phyloP scores from a whole-genome alignment of 1,140 invertebrate species.

The Bombus ignitus region DNA sequence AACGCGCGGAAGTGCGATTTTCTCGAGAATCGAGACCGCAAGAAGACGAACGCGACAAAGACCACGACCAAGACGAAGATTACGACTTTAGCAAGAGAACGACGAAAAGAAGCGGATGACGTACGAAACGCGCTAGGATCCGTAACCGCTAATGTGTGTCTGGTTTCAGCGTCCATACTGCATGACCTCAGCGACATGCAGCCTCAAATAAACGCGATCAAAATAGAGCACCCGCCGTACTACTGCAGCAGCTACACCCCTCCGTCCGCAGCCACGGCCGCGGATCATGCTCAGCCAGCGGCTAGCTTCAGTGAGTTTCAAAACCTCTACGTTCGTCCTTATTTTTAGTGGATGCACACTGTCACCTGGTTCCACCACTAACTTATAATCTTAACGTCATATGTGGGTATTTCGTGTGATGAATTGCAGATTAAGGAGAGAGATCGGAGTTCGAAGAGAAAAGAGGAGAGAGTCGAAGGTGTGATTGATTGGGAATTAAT shows the following conservation, averaged over 20 bases:
- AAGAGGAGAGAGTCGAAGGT: too few relatives aligned
- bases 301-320: slow-evolving; percentile 82
- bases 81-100: slow-evolving; percentile 14
- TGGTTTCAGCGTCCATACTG: slow-evolving; percentile 94
- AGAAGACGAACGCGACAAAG: slow-evolving; percentile 8
- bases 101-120: slow-evolving; percentile 54
- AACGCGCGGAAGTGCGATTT: slow-evolving; percentile 51
- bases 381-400: background rate
- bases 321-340: slow-evolving; percentile 69
- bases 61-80: slow-evolving; percentile 15
- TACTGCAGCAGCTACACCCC: slow-evolving; percentile 96
- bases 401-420: too few relatives aligned
- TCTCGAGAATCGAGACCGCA: slow-evolving; percentile 31
- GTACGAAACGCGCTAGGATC: slow-evolving; percentile 66
- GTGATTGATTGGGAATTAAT: background rate
- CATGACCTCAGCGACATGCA: slow-evolving; percentile 93
- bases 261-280: slow-evolving; percentile 84
- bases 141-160: slow-evolving; percentile 79
- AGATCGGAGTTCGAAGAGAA: background rate
- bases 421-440: too few relatives aligned
- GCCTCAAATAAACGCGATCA: slow-evolving; percentile 91
- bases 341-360: slow-evolving; percentile 64
- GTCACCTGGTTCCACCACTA: slow-evolving; percentile 20
- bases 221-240: slow-evolving; percentile 94
- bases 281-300: slow-evolving; percentile 80